Percentiles rank a stretch among this genome's conserved stretches.
phyloP scores from a whole-genome alignment of 2,797 vertebrate species.

The Peromyscus attwateri region DNA sequence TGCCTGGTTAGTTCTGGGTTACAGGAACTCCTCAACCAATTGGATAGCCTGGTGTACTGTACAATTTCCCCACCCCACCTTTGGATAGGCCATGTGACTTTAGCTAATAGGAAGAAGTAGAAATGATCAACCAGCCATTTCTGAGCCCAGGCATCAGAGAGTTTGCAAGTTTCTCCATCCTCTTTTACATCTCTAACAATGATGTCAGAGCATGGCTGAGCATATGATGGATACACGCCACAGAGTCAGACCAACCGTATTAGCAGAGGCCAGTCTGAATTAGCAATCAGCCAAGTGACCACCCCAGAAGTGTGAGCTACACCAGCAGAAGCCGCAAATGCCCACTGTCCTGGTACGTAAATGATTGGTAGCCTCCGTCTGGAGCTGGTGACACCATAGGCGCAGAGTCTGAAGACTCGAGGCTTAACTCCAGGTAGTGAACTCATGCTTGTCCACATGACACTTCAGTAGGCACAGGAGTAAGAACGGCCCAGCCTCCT shows the following conservation, averaged over 20 bases:
- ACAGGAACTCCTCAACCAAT: not conserved
- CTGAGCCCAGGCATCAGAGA: not conserved
- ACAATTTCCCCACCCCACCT: not conserved
- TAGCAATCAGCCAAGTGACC: not conserved
- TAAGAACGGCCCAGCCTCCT: not conserved
- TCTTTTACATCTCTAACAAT: not conserved
- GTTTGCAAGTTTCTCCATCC: not conserved
- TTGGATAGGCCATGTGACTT: not conserved
- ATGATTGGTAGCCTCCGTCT: not conserved
- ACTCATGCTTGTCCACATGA: too few relatives aligned
- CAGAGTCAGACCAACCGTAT: not conserved
- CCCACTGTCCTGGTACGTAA: not conserved
- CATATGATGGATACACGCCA: not conserved
- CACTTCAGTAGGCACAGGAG: not conserved
- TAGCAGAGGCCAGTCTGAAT: not conserved
- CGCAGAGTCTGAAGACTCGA: not conserved
- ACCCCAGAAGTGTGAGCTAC: not conserved
- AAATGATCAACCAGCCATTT: not conserved
- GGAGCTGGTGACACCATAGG: not conserved
- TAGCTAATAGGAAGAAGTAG: not conserved
- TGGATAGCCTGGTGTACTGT: not conserved
- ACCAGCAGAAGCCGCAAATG: not conserved
- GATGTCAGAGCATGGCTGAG: not conserved
- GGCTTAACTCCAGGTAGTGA: not conserved
- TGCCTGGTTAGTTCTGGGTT: not conserved